Evolutionary conservation across 1,140 invertebrate species (phyloP).

Genomic region (Muscidifurax raptorellus): DNA sequence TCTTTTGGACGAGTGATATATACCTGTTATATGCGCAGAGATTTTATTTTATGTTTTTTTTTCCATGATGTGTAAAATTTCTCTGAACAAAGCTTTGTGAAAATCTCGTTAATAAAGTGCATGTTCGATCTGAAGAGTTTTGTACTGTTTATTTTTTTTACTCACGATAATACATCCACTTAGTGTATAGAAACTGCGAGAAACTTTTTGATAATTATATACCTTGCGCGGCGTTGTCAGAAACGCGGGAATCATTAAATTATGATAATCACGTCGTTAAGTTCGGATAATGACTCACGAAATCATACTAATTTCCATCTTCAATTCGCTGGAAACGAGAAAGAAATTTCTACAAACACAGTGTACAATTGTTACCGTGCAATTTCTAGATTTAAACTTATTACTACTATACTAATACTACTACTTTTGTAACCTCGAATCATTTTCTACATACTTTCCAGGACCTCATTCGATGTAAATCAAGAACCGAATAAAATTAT

Average conservation of each 20-base stretch:
- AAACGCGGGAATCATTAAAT: conserved; percentile 15
- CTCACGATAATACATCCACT: background rate
- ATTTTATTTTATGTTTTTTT: conserved; percentile 1
- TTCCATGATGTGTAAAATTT: conserved; percentile 9
- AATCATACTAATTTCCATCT: background rate
- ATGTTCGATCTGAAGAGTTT: conserved; percentile 27
- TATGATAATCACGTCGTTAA: conserved; percentile 25
- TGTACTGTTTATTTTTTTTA: background rate
- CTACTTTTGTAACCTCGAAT: background rate
- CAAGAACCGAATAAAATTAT: conserved; percentile 27
- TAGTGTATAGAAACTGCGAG: background rate
- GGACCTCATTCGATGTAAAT: background rate
- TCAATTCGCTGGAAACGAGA: background rate
- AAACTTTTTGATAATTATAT: background rate
- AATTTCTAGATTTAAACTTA: background rate
- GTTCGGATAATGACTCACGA: background rate
- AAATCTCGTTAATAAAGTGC: conserved; percentile 25
- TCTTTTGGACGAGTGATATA: background rate
- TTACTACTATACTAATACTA: too few relatives aligned
- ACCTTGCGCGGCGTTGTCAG: background rate
- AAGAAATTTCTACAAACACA: background rate
- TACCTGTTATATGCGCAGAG: background rate
- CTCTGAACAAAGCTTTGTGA: background rate
- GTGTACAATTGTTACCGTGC: conserved; percentile 13
- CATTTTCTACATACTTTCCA: background rate